These are phyloP conservation scores for Apotomis capreana DNA, from an alignment of 2,888 invertebrate species.

Conservation along the genomic window DNA sequence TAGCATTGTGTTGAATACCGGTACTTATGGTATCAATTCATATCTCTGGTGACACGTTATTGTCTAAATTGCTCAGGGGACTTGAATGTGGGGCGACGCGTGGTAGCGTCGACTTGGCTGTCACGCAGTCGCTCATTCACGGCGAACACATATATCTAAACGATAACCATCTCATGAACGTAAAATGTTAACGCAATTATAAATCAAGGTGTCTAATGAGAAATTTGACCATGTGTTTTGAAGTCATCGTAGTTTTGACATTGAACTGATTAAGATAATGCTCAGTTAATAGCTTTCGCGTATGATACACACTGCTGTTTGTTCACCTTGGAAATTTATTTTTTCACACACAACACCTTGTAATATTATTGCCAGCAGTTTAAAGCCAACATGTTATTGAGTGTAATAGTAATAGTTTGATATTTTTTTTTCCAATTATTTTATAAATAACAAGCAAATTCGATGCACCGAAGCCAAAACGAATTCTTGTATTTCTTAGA, in stretches of 20 bases:
- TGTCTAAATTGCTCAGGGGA: conserved; percentile 47
- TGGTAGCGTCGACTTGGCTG: conserved; percentile 48
- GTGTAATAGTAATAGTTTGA: not conserved
- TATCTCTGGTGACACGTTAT: conserved; percentile 49
- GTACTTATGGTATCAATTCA: conserved; percentile 41
- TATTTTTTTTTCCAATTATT: not conserved
- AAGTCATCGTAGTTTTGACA: conserved; percentile 44
- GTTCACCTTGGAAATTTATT: conserved; percentile 47
- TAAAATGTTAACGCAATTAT: conserved; percentile 48
- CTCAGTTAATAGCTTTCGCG: conserved; percentile 40
- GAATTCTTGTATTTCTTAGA: too few relatives aligned
- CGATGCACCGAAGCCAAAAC: too few relatives aligned
- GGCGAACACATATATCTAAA: conserved; percentile 42
- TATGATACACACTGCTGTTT: conserved; percentile 40
- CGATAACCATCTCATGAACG: conserved; percentile 48
- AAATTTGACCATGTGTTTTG: conserved; percentile 40
- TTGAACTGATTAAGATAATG: conserved; percentile 47
- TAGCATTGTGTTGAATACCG: conserved; percentile 47
- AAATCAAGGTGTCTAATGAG: conserved; percentile 47
- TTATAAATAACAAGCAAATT: too few relatives aligned
- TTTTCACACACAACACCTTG: conserved; percentile 43
- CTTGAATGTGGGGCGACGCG: conserved; percentile 47
- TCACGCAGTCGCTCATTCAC: conserved; percentile 44
- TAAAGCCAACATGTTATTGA: conserved; percentile 1
- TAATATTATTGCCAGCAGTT: conserved; percentile 30